Evolutionary conservation across 2,797 vertebrate genomes (phyloP), one percentile per base, ranked within the genome.

Genomic region (Phylloscopus collybita): DNA sequence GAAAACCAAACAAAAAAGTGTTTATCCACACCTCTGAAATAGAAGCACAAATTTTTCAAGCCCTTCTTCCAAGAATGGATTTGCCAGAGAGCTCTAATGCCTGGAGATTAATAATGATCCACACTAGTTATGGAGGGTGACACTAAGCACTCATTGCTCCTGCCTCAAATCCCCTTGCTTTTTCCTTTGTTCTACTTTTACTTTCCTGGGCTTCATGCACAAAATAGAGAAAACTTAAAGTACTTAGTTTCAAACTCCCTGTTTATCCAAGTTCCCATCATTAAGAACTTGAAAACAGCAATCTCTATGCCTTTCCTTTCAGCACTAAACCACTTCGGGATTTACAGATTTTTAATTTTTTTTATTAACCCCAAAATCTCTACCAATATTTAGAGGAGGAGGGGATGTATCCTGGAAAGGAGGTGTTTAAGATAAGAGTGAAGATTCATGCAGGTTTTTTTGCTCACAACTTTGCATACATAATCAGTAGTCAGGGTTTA

Each of bases 391-490:
- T 38, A 23, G 9, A 13, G 8, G 13, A 62, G 9, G 13, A 44
- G 8, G 9, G 9, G 6, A 13, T 17, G 2, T 4, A 5, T 34
- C 29, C 22, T 49, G 8, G 6, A 51, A 44, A 5, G 13, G 23
- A 82, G 61, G 29, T 21, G 13, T 78, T 82, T 45, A 50, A 72
- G 26, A 16, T 30, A 65, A 49, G 23, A 74, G 21, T 5, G 4
- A 64, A 61, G 29, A 85, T 50, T 36, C 11, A 20, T 15, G 16
- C 27, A 20, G 54, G 4, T 80, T 53, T 60, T 85, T 90, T 70
- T 53, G 4, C 78, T 73, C 47, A 64, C 82, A 64, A n/a, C 51
- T 95, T 93, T 88, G 83, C 93, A 85, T 93, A 91, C 1, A 10
- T 23, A 1, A 72, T 88, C 92, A 86, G 87, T 90, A 91, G 90